These are phyloP conservation scores for Onthophagus sagittarius DNA, from an alignment of 2,888 invertebrate genomes.

Conservation along the genomic window DNA sequence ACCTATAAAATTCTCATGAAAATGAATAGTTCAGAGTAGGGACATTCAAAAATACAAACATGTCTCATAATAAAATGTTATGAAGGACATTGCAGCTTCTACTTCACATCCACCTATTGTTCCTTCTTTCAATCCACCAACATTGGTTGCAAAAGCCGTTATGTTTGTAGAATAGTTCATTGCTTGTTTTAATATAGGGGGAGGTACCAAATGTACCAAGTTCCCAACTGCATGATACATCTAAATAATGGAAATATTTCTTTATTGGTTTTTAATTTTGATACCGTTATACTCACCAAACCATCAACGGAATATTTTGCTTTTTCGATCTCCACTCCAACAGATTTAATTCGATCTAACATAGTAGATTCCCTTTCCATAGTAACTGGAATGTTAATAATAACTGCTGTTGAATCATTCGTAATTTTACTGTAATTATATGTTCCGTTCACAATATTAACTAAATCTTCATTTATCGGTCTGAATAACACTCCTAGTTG, in stretches of 20 bases:
- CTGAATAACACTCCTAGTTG: background rate
- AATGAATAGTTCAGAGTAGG: background rate
- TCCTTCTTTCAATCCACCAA: conserved; percentile 1
- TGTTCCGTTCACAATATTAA: background rate
- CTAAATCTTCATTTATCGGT: background rate
- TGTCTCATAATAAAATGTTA: background rate
- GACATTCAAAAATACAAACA: background rate
- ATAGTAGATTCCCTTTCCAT: background rate
- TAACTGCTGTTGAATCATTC: background rate
- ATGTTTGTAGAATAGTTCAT: background rate
- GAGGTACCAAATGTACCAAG: background rate
- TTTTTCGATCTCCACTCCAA: background rate
- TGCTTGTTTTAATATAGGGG: background rate
- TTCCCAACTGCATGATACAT: background rate
- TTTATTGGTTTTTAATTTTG: background rate
- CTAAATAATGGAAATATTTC: background rate
- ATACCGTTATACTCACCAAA: background rate
- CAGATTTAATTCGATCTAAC: background rate
- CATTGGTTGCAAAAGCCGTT: background rate
- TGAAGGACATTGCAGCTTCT: background rate
- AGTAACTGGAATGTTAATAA: background rate
- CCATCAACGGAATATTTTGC: background rate
- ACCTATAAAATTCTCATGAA: background rate
- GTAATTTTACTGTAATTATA: background rate
- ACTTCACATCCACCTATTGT: conserved; percentile 1